A percentile compares a stretch with the other conserved stretches of the same genome.
Evolutionary conservation across 2,888 invertebrate species (phyloP).

Genomic region (Stenolophus ochropezus): DNA sequence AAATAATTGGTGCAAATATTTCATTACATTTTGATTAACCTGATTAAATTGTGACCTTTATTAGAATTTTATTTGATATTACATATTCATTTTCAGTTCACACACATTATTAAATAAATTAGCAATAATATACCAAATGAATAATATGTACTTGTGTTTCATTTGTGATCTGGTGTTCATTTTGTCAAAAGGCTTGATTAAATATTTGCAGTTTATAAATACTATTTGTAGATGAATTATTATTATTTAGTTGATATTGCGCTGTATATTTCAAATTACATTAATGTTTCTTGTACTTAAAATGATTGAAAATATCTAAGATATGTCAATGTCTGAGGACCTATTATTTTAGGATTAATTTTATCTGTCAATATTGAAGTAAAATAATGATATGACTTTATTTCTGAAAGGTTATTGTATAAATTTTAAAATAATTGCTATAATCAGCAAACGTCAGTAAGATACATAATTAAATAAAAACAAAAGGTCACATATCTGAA

Average conservation of each 20-base stretch:
- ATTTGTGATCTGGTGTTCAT: background rate
- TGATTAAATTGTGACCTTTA: background rate
- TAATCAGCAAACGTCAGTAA: too few species aligned
- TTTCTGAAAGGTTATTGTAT: too few species aligned
- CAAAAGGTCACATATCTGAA: background rate
- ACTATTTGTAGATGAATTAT: background rate
- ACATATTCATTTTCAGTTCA: background rate
- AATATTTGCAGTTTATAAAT: background rate
- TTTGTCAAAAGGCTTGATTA: background rate
- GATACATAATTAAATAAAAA: too few species aligned
- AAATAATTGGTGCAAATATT: background rate
- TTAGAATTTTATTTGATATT: background rate
- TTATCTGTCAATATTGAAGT: too few species aligned
- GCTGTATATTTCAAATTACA: too few species aligned
- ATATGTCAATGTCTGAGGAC: too few species aligned
- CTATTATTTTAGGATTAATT: too few species aligned
- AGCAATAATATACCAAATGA: background rate
- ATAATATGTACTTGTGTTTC: too few species aligned
- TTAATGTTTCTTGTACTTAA: too few species aligned
- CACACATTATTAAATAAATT: background rate
- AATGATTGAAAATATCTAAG: too few species aligned
- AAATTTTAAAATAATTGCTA: too few species aligned
- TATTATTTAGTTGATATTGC: background rate
- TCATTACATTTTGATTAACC: background rate
- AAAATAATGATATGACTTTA: too few species aligned